phyloP scores from a whole-genome alignment of 2,113 vertebrate genomes.

The Salvelinus sp. region DNA sequence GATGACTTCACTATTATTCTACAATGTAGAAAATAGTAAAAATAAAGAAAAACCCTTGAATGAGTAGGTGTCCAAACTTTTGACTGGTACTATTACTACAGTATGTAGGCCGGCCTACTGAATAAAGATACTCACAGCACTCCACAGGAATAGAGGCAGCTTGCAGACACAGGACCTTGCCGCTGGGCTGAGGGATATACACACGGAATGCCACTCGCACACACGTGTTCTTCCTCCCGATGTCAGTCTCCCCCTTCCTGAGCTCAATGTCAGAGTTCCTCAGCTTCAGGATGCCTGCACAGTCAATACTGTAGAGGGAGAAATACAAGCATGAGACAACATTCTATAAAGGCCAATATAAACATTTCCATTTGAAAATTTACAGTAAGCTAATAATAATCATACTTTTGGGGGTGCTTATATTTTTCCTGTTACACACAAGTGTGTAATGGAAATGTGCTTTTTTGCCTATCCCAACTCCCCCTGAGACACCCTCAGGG shows the following conservation, averaged over 20 bases:
- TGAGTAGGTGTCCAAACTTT: no score
- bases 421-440: no score
- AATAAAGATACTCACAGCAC: slow-evolving; percentile 83
- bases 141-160: slow-evolving; percentile 87
- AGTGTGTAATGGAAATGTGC: no score
- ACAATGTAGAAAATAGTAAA: no score
- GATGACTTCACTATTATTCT: no score
- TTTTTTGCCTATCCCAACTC: no score
- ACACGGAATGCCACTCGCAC: slow-evolving; percentile 92
- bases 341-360: not conserved
- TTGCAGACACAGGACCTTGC: slow-evolving; percentile 87
- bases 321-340: not conserved
- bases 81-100: no score
- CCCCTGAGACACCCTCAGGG: no score
- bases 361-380: not conserved
- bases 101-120: no score
- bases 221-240: slow-evolving; percentile 94
- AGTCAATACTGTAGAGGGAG: slow-evolving; percentile 83
- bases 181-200: slow-evolving; percentile 84
- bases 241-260: slow-evolving; percentile 92
- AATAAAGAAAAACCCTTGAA: no score
- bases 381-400: not conserved
- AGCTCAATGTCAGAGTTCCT: slow-evolving; percentile 99
- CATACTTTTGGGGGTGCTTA: no score
- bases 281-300: slow-evolving; percentile 94